Percentiles rank a stretch among this genome's conserved stretches.
Conservation (phyloP, 2,888 invertebrate genomes). For the Lampropteryx suffumata region DNA sequence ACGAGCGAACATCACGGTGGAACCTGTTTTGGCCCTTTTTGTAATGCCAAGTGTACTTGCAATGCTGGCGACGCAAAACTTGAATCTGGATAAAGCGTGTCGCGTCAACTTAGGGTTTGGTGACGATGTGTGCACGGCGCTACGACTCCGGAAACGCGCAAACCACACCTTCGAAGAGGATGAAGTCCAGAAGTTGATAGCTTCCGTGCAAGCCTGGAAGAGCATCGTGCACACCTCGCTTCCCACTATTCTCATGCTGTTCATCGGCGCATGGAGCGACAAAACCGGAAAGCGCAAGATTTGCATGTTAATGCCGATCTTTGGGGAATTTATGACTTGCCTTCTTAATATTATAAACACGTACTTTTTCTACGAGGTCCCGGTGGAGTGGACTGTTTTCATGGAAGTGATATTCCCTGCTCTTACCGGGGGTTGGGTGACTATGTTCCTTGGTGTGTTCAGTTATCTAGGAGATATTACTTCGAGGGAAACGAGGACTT, state of each 20-base stretch:
- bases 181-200: constrained; percentile 84
- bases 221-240: constrained; percentile 79
- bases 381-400: constrained; percentile 78
- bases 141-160: constrained; percentile 86
- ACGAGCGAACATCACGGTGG: constrained; percentile 84
- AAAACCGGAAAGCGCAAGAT: constrained; percentile 82
- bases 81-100: constrained; percentile 93
- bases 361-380: constrained; percentile 79
- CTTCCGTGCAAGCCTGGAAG: constrained; percentile 80
- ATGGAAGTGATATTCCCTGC: constrained; percentile 80
- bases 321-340: constrained; percentile 79
- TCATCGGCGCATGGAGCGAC: constrained; percentile 86
- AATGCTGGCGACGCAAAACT: constrained; percentile 90
- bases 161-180: constrained; percentile 86
- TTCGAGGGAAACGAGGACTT: constrained; percentile 80
- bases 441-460: constrained; percentile 82
- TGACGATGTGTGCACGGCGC: constrained; percentile 87
- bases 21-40: constrained; percentile 85
- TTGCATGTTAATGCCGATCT: constrained; percentile 82
- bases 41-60: constrained; percentile 86
- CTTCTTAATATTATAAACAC: constrained; percentile 78
- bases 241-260: constrained; percentile 79
- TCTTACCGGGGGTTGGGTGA: constrained; percentile 81
- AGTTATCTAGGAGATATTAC: constrained; percentile 85
- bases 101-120: constrained; percentile 89